Evolutionary conservation across 2,113 vertebrate genomes (phyloP), one percentile per base, ranked within the genome.

Genomic region (Catagonus wagneri): DNA sequence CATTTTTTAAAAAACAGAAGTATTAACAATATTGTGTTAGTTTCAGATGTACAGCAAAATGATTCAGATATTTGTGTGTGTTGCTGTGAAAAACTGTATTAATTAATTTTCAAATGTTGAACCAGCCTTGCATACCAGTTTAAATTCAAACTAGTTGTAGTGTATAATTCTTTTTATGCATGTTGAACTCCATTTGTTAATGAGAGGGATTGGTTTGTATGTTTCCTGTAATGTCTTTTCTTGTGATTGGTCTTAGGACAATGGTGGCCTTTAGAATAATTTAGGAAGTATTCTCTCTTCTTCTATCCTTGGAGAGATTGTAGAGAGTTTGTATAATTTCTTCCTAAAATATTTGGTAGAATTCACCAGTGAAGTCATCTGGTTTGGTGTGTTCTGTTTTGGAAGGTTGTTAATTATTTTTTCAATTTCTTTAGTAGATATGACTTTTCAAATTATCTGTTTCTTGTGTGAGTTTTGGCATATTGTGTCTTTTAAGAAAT

Each of bases 381-480:
- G n/a, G 13, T 2, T 19, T 69, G 1, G 22, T 2, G 19, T 5
- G 12, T 90, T 80, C 25, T 90, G 13, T 36, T 54, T 83, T 74
- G 58, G 25, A 54, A 83, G 12, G 7, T 23, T 92, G 72, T 74
- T 36, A 32, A 74, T 36, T 83, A 74, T 83, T 92, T 32, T 54
- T 72, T 61, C 56, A 91, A 22, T 83, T 52, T 83, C 12, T 39
- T 74, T 74, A 39, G 39, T 83, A 63, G 39, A 54, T 74, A 29
- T 32, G 2, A 0, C 32, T 92, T n/a, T 54, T 72, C 32, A 54
- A 3, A 84, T 63, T 92, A 8, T 84, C 25, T 66, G 8, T 74
- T 63, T 54, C 79, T 63, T 83, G 29, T 72, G 39, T 83, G 22
- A 83, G 19, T 92, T 75, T 92, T 92, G 17, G 58, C 39, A 92